Evolutionary conservation across 2,797 vertebrate genomes (phyloP).

Genomic region (Lemur catta): DNA sequence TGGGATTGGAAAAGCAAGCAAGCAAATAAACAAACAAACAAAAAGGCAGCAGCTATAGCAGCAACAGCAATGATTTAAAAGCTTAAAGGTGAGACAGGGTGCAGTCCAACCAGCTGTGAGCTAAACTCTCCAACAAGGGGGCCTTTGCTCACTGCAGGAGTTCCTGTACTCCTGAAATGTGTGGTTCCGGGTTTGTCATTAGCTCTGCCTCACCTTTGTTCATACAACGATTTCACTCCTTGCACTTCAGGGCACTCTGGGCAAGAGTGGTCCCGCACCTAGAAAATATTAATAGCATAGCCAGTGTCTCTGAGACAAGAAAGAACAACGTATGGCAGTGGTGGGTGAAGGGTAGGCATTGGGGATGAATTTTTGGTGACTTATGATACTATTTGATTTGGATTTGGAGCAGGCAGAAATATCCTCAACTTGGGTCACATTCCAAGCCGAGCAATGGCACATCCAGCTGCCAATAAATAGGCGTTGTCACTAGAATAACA

Average conservation of each 20-base stretch:
- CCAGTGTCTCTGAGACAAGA: not conserved
- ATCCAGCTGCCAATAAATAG: not conserved
- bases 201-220: not conserved
- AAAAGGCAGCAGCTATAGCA: not conserved
- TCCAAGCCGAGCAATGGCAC: not conserved
- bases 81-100: not conserved
- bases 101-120: not conserved
- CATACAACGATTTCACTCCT: not conserved
- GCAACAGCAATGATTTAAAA: not conserved
- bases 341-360: not conserved
- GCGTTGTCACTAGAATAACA: not conserved
- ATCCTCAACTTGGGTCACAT: not conserved
- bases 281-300: not conserved
- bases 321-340: not conserved
- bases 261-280: not conserved
- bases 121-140: not conserved
- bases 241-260: not conserved
- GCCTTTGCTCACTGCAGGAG: not conserved
- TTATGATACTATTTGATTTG: constrained; percentile 6
- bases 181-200: not conserved
- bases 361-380: not conserved
- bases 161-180: not conserved
- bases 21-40: not conserved
- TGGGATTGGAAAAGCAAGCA: not conserved
- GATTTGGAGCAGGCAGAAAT: not conserved